Conservation (phyloP, 2,113 vertebrate genomes). For the Toxotes chatareus region DNA sequence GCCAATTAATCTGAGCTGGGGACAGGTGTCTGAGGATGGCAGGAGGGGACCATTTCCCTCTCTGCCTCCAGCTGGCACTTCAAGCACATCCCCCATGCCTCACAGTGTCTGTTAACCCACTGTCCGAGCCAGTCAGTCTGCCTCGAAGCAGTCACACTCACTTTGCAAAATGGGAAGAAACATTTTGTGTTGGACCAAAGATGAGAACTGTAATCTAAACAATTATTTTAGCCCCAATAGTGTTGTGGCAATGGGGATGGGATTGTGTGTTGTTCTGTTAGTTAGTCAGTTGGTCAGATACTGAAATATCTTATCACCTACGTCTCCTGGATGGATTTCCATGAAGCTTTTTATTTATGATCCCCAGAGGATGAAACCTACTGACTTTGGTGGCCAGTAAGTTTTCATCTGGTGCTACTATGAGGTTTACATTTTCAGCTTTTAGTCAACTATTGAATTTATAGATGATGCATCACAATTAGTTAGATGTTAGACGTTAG, state of each 20-base stretch:
- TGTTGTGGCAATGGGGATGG: too few species aligned
- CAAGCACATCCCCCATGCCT: constrained; percentile 42
- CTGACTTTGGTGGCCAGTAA: too few species aligned
- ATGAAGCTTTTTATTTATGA: too few species aligned
- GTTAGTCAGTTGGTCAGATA: not conserved
- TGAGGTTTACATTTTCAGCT: not conserved
- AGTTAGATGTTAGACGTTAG: too few species aligned
- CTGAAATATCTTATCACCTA: not conserved
- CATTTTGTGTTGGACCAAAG: not conserved
- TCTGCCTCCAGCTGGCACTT: constrained; percentile 62
- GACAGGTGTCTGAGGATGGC: constrained; percentile 53
- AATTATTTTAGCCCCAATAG: not conserved
- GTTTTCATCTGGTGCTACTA: too few species aligned
- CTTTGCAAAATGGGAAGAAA: constrained; percentile 23
- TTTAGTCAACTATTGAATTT: not conserved
- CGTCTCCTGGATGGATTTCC: too few species aligned
- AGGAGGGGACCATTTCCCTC: constrained; percentile 45
- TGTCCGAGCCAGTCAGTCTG: constrained; percentile 32
- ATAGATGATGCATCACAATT: too few species aligned
- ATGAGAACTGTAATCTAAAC: not conserved
- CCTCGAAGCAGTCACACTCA: constrained; percentile 15
- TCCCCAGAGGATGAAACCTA: too few species aligned
- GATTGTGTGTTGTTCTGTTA: not conserved
- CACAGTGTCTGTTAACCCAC: constrained; percentile 34
- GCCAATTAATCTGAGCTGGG: constrained; percentile 59